A percentile compares a stretch with the other conserved stretches of the same genome.
Evolutionary conservation across 2,113 vertebrate genomes (phyloP).

Genomic region (Otolemur garnettii): DNA sequence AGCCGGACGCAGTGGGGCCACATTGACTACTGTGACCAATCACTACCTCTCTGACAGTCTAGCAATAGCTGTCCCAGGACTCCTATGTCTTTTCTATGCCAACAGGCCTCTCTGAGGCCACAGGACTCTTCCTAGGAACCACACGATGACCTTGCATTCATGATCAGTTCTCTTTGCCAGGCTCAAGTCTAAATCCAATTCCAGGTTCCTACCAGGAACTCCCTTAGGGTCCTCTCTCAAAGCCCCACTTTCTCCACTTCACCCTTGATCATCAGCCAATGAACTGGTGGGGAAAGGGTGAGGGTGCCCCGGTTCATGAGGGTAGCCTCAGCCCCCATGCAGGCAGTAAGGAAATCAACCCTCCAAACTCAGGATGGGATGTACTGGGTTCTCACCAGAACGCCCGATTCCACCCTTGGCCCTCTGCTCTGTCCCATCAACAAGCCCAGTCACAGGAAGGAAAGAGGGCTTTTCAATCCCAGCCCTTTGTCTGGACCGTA

Average conservation of each 20-base stretch:
- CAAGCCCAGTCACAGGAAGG: neutral
- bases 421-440: neutral
- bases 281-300: neutral
- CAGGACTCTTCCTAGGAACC: neutral
- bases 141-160: neutral
- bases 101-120: neutral
- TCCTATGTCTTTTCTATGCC: neutral
- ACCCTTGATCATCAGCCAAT: neutral
- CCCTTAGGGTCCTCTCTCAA: neutral
- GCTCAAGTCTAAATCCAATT: neutral
- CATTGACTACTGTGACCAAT: neutral
- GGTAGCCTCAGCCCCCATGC: neutral
- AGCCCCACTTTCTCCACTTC: neutral
- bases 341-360: neutral
- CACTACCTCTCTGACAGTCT: neutral
- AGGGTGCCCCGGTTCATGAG: neutral
- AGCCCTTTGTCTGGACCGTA: neutral
- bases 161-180: neutral
- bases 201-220: neutral
- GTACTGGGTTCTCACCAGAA: neutral
- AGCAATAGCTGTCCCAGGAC: neutral
- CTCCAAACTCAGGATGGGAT: neutral
- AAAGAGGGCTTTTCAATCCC: neutral
- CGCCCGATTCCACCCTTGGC: neutral
- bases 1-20: neutral